Conservation (phyloP, 2,113 vertebrate genomes). For the Nyctereutes procyonoides region DNA sequence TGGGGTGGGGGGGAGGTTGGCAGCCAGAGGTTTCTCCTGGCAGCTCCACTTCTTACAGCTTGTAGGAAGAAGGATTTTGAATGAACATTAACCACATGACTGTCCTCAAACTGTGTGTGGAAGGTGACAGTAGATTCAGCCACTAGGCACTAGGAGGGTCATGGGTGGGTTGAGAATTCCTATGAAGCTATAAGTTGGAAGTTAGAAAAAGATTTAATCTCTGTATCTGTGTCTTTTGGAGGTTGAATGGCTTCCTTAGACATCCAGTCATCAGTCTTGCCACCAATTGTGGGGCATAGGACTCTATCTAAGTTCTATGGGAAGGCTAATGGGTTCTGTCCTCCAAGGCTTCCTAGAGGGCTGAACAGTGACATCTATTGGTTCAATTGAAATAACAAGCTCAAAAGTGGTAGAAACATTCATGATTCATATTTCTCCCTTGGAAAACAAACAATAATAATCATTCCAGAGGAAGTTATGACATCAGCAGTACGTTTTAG, state of each 20-base stretch:
- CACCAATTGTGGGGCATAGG: background rate
- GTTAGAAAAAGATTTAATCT: background rate
- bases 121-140: background rate
- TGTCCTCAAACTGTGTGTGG: background rate
- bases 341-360: background rate
- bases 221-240: background rate
- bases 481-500: background rate
- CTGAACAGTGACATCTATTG: constrained; percentile 48
- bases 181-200: background rate
- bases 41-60: background rate
- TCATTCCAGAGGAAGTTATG: background rate
- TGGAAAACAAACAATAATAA: background rate
- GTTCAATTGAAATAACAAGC: background rate
- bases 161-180: background rate
- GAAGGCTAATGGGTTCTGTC: no score
- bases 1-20: background rate
- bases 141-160: background rate
- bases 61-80: background rate
- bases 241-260: background rate
- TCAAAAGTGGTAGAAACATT: background rate
- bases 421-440: background rate
- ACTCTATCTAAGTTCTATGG: background rate
- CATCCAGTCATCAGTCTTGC: background rate
- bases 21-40: background rate
- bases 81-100: accelerated